phyloP scores from a whole-genome alignment of 2,113 vertebrate genomes.

The Calcarius ornatus region DNA sequence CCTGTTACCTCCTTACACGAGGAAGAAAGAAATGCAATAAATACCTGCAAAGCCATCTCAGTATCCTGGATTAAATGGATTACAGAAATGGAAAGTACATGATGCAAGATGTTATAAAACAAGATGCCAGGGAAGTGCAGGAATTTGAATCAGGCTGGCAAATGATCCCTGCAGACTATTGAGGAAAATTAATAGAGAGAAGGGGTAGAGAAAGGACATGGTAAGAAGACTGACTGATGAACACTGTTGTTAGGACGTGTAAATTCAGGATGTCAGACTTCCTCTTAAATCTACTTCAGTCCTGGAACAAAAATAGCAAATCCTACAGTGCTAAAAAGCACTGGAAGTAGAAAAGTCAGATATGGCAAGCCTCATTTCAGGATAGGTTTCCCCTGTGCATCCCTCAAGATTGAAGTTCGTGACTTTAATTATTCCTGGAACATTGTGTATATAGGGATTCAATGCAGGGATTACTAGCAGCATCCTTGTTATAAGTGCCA shows the following conservation, averaged over 20 bases:
- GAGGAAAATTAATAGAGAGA: conserved; percentile 55
- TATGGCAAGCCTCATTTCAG: not conserved
- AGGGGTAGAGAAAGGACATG: not conserved
- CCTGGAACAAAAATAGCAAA: conserved; percentile 1
- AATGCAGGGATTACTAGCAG: conserved; percentile 30
- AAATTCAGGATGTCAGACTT: conserved; percentile 31
- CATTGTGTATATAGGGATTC: conserved; percentile 21
- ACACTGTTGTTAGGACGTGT: not conserved
- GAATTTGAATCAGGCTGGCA: conserved; percentile 54
- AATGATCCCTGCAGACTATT: conserved; percentile 49
- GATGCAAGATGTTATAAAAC: conserved; percentile 57
- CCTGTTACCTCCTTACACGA: conserved; percentile 8
- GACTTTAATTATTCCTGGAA: conserved; percentile 51
- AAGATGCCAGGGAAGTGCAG: conserved; percentile 23
- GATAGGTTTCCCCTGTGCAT: conserved; percentile 17
- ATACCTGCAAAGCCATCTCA: conserved; percentile 39
- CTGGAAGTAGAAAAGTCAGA: not conserved
- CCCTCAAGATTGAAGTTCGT: conserved; percentile 25
- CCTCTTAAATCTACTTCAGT: conserved; percentile 3
- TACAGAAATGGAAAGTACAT: conserved; percentile 52
- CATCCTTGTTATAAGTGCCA: conserved; percentile 32
- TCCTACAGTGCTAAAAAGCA: not conserved
- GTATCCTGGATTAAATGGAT: conserved; percentile 52
- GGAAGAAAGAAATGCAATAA: conserved; percentile 38
- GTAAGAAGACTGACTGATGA: conserved; percentile 34